Base-by-base conservation (phyloP, 2,113 vertebrate genomes). In the Megalops atlanticus region DNA sequence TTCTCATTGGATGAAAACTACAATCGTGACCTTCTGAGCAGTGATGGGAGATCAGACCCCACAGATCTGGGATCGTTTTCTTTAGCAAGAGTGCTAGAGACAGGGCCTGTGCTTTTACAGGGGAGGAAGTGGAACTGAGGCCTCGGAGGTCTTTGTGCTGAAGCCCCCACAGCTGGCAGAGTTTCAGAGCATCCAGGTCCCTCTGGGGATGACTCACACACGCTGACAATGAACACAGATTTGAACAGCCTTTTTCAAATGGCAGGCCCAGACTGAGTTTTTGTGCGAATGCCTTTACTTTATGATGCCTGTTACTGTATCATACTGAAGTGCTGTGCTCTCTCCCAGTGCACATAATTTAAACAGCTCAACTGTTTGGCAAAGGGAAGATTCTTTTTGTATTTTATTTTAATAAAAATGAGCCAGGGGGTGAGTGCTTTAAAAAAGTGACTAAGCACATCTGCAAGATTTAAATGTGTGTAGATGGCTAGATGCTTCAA, bases 101-200 rank as follows among this genome's bases (percentile, higher is more conserved):
- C 18, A 6, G 10, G 12, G 49, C 74, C 47, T 11, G 45, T 74
- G 58, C 18, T 21, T 45, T 70, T 79, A 36, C 18, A 27, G n/a
- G 47, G 49, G 39, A 31, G 47, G 21, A 38, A 75, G 72, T 74
- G 71, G 45, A 54, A 6, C 41, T 38, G 36, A 39, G 72, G 47
- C 69, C 33, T 36, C 64, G 40, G 3, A 1, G 1, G 33, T 39
- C 70, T 74, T 64, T 80, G 72, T 58, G 47, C 38, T 8, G 36
- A 52, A 70, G 38, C 49, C 79, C 49, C 52, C 72, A 52, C 47
- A 80, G 71, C 79, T 80, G 79, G 79, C 79, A 33, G 72, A 52
- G 49, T 33, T 58, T 80, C 79, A 43, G 47, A 31, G 72, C 47
- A 27, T 41, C 72, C 45, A 38, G 15, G 71, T 74, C 47, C 72